Evolutionary conservation across 2,797 vertebrate genomes (phyloP).

Genomic region (Gambusia yucatana): DNA sequence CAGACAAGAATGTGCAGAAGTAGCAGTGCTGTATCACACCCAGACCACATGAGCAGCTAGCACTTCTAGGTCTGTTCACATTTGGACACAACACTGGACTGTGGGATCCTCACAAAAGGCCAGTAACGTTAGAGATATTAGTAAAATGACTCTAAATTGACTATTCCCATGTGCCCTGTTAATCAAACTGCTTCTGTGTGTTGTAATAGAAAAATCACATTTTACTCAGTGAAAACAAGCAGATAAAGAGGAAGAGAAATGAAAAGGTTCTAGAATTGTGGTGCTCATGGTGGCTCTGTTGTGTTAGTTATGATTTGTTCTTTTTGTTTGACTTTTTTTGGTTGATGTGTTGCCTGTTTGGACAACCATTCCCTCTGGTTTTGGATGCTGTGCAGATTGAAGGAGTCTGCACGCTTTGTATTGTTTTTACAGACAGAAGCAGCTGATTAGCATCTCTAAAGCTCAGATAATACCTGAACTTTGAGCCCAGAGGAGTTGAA

Average conservation of each 20-base stretch:
- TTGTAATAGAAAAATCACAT: neutral
- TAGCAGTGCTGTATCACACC: slow-evolving; percentile 29
- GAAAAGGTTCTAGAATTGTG: neutral
- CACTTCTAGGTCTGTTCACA: neutral
- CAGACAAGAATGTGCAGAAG: slow-evolving; percentile 8
- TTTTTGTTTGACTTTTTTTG: too few species aligned
- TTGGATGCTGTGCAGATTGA: too few species aligned
- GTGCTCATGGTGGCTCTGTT: neutral
- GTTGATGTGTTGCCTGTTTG: too few species aligned
- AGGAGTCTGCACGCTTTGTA: too few species aligned
- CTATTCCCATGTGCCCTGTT: neutral
- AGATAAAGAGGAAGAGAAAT: neutral
- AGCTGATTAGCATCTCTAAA: too few species aligned
- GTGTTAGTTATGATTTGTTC: neutral
- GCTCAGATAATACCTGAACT: too few species aligned
- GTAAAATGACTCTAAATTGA: neutral
- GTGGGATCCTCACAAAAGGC: neutral
- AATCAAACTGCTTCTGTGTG: neutral
- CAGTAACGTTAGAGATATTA: neutral
- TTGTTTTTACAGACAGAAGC: too few species aligned
- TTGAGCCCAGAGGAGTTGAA: too few species aligned
- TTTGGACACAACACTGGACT: neutral
- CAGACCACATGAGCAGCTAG: slow-evolving; percentile 21
- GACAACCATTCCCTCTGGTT: too few species aligned
- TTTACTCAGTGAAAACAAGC: neutral